These are phyloP conservation scores for Eurosta solidaginis DNA, from an alignment of 1,140 invertebrate genomes.

Conservation along the genomic window DNA sequence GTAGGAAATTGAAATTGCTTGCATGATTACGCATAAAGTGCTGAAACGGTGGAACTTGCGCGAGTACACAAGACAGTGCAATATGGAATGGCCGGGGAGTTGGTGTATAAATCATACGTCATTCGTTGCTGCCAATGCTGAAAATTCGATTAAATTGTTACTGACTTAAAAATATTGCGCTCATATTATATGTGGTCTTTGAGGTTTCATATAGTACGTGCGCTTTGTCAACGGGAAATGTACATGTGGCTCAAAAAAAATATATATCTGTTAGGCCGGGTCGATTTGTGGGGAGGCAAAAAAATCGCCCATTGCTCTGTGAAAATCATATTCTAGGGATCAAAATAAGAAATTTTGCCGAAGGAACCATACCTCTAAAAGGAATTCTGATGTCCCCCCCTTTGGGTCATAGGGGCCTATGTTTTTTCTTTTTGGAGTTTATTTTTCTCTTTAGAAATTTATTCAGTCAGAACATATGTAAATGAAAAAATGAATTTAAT, in stretches of 20 bases:
- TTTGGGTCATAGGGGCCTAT: too few relatives aligned
- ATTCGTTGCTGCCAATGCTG: neutral
- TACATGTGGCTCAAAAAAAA: neutral
- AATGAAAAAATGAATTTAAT: too few relatives aligned
- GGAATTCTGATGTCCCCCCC: too few relatives aligned
- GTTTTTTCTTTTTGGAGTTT: too few relatives aligned
- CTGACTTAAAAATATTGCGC: neutral
- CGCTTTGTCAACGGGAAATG: neutral
- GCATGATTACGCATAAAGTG: neutral
- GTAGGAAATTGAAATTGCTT: constrained; percentile 6
- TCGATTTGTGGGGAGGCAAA: too few relatives aligned
- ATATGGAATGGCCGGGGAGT: neutral
- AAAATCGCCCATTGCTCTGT: too few relatives aligned
- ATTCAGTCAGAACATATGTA: too few relatives aligned
- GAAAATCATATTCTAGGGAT: too few relatives aligned
- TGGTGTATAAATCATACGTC: neutral
- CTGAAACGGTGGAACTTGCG: neutral
- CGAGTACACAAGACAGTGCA: neutral
- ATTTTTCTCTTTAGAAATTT: too few relatives aligned
- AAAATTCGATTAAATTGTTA: neutral
- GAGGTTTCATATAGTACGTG: neutral
- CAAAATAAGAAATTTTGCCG: too few relatives aligned
- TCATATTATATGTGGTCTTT: neutral
- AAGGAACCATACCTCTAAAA: too few relatives aligned
- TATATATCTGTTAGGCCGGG: too few relatives aligned